Base-by-base conservation (phyloP, 2,888 invertebrate species). In the Diploptera punctata region DNA sequence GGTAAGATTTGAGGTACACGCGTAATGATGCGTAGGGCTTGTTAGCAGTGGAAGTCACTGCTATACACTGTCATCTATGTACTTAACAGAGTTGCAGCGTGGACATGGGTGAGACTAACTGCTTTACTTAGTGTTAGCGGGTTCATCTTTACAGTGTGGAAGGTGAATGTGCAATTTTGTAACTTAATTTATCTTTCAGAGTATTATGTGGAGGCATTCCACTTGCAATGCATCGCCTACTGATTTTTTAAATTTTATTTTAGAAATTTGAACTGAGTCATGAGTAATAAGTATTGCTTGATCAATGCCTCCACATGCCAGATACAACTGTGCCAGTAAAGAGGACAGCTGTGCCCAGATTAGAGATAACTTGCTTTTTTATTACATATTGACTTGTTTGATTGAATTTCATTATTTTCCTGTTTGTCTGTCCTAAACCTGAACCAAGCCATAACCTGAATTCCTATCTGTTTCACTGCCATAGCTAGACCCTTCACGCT, bases 1-100 rank as follows among this genome's bases (percentile, higher is more conserved):
- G 57, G 57, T 57, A 57, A 57, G 57, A n/a, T 57, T 29, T 31
- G 13, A 57, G 31, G 57, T 57, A 57, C n/a, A 29, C 0, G 38
- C 38, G 47, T 18, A 21, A 52, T 26, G 24, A 47, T 26, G 73
- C 75, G 73, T 71, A 72, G 75, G 75, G 75, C 75, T 75, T 74
- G 75, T 75, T 74, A 68, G 75, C 73, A 70, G 71, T 71, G 74
- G 67, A 57, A 31, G 61, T 52, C 69, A 71, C 74, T 73, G 73
- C 69, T 31, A 62, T 67, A 67, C n/a, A 38, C 24, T 44, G 7
- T 61, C 19, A 43, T 31, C 16, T 38, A 21, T 52, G 29, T 47
- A 68, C 33, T 54, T 57, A 54, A 70, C 43, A 57, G 38, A 33
- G 33, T 7, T 33, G 65, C 62, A 62, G 62, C 43, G 62, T 43